phyloP scores from a whole-genome alignment of 2,888 invertebrate species.

The Baccha elongata region DNA sequence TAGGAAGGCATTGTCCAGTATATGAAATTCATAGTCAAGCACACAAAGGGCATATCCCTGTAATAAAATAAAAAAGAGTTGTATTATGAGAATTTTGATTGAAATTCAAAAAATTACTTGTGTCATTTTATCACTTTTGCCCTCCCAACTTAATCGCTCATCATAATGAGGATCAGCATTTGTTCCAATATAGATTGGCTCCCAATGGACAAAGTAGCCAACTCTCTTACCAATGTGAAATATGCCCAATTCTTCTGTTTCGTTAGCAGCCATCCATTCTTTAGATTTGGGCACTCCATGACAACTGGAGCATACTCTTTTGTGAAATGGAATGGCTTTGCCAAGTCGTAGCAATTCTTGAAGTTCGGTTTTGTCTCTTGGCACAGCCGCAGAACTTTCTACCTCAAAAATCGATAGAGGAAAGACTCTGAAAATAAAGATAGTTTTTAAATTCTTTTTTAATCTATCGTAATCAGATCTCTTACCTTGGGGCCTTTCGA shows the following conservation, averaged over 20 bases:
- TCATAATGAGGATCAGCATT: conserved; percentile 94
- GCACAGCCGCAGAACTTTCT: conserved; percentile 86
- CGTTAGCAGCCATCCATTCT: conserved; percentile 91
- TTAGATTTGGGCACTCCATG: conserved; percentile 93
- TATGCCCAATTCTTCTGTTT: conserved; percentile 88
- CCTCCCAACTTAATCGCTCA: conserved; percentile 96
- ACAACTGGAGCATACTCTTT: conserved; percentile 93
- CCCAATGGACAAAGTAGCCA: conserved; percentile 93
- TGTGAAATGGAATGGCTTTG: conserved; percentile 95
- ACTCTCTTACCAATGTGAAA: conserved; percentile 93
- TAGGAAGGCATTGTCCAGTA: conserved; percentile 95
- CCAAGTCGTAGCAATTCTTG: conserved; percentile 89
- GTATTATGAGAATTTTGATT: neutral
- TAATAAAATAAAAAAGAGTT: conserved; percentile 1
- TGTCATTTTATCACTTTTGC: conserved; percentile 97
- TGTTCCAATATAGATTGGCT: conserved; percentile 96
- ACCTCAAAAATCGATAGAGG: conserved; percentile 96
- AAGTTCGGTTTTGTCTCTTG: conserved; percentile 88
- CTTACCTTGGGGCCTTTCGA: conserved; percentile 84
- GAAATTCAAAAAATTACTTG: conserved; percentile 86
- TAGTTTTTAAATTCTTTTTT: neutral
- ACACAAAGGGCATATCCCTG: conserved; percentile 96
- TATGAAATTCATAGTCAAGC: conserved; percentile 95
- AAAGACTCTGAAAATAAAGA: conserved; percentile 86
- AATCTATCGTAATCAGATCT: too few relatives aligned